A percentile compares a stretch with the other conserved stretches of the same genome.
These are phyloP conservation scores for cattle (Bos taurus) DNA, from an alignment of 2,113 vertebrate species.

Conservation along the genomic window DNA sequence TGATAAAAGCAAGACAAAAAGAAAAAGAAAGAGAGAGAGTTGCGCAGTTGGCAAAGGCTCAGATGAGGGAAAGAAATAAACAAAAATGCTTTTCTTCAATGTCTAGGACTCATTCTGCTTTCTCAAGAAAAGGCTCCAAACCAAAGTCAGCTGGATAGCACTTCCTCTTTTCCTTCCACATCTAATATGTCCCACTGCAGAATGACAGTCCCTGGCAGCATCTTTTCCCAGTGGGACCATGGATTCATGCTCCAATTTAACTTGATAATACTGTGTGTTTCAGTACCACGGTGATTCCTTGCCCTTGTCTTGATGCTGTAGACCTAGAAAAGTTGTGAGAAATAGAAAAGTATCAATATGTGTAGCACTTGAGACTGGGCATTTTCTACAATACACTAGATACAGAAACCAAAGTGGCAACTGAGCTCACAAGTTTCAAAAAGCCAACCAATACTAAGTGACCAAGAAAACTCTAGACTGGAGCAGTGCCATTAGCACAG, in stretches of 20 bases:
- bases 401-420: neutral
- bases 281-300: conserved; percentile 94
- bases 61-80: conserved; percentile 75
- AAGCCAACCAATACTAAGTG: neutral
- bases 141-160: conserved; percentile 63
- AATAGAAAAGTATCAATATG: neutral
- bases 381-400: neutral
- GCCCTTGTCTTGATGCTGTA: conserved; percentile 91
- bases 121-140: conserved; percentile 73
- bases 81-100: conserved; percentile 61
- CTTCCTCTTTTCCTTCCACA: conserved; percentile 63
- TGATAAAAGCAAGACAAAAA: conserved; percentile 71
- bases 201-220: conserved; percentile 34
- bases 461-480: neutral
- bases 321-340: conserved; percentile 78
- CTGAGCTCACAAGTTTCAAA: neutral
- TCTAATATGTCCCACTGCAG: conserved; percentile 54
- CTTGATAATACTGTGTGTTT: conserved; percentile 59
- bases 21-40: conserved; percentile 47
- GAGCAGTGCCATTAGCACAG: neutral
- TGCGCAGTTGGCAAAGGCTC: conserved; percentile 81
- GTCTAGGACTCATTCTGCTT: conserved; percentile 71
- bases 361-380: neutral
- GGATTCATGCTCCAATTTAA: conserved; percentile 41
- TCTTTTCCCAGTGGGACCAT: conserved; percentile 32